Conservation (phyloP, 2,888 invertebrate species). For the Ryuthela nishihirai region DNA sequence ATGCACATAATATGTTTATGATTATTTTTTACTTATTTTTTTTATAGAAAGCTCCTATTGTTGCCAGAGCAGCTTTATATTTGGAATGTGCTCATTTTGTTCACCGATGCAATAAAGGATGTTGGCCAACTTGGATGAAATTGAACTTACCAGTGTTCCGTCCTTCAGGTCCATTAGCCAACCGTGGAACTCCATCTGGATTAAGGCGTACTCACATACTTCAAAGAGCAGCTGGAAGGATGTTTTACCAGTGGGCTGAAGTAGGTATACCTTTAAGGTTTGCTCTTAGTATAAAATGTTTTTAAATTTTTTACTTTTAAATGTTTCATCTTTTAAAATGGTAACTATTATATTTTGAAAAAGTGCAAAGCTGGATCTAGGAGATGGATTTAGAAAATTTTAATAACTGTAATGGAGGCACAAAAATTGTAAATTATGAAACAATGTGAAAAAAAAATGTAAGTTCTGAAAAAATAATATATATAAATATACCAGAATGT, state of each 20-base stretch:
- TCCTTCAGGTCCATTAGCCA: constrained; percentile 61
- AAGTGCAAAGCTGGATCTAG: no score
- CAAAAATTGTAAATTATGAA: no score
- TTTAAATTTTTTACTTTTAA: no score
- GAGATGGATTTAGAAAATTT: no score
- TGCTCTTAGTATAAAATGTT: not conserved
- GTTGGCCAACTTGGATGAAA: constrained; percentile 99
- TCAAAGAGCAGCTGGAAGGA: constrained; percentile 88
- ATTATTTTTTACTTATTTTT: not conserved
- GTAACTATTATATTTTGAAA: no score
- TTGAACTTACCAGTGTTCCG: constrained; percentile 72
- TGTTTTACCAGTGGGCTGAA: constrained; percentile 97
- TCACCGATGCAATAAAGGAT: constrained; percentile 94
- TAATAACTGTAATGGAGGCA: no score
- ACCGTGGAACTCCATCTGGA: constrained; percentile 57
- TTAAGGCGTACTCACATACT: constrained; percentile 60
- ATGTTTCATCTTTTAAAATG: no score
- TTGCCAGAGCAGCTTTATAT: constrained; percentile 84
- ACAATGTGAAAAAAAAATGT: no score
- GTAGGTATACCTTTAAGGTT: constrained; percentile 54
- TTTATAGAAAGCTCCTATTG: constrained; percentile 88
- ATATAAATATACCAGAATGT: no score
- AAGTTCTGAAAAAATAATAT: no score
- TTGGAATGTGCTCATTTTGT: constrained; percentile 96
- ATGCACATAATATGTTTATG: not conserved